Evolutionary conservation across 2,113 vertebrate species (phyloP), one percentile per base, ranked within the genome.

Genomic region (Callipepla californica): DNA sequence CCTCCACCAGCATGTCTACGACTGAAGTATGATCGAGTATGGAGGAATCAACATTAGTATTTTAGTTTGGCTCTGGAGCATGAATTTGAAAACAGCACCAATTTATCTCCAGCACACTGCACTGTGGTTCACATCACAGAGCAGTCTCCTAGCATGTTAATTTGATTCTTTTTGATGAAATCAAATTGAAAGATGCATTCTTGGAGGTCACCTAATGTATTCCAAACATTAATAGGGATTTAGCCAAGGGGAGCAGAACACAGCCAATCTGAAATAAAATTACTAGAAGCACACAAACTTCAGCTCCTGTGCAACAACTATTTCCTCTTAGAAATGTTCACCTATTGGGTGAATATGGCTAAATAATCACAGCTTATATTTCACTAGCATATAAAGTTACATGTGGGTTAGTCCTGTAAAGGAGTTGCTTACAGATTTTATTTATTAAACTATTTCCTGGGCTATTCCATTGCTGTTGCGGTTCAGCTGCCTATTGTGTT

Each of bases 371-470:
- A 61, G 53, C 1, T 91, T 48, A 42, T 58, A 13, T 50, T 36
- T 63, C 85, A 66, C 13, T 45, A 58, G 63, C 36, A 30, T 8
- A 69, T 69, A n/a, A 44, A 42, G 20, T 4, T 70, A 12, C 17
- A 19, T 21, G 11, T 20, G 61, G 40, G 42, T 72, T 85, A 58
- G 10, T 61, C 77, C 30, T 78, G n/a, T 70, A 81, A 65, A 83
- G 4, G 7, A 14, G 10, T 82, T 3, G 0, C 25, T 85, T 9
- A 55, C 57, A 42, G 40, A 38, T 63, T n/a, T 50, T 73, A 11
- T 72, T 91, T 67, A 82, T 21, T 82, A 80, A 87, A 92, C 59
- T 79, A 61, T 67, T 74, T 4, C 53, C 38, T 53, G 77, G 44
- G 26, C 40, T 75, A 23, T 21, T 38, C 22, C 17, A 68, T 28